A percentile compares a stretch with the other conserved stretches of the same genome.
phyloP scores from a whole-genome alignment of 2,113 vertebrate genomes.

The Oceanodroma tethys region DNA sequence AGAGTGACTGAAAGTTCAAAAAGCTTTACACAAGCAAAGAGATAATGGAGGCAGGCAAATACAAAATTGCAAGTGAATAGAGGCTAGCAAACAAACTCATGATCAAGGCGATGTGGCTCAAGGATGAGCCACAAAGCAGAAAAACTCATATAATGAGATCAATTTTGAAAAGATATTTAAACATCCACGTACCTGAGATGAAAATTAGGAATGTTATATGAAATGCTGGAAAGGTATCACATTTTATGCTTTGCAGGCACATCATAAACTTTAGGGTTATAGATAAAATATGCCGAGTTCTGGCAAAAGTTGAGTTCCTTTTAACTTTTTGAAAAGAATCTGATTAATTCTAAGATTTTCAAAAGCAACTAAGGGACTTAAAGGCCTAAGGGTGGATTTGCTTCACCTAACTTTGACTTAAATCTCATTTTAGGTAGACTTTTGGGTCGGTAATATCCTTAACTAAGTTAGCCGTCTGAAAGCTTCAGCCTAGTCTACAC shows the following conservation, averaged over 20 bases:
- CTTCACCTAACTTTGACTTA: neutral
- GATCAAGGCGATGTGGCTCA: too few relatives aligned
- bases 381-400: neutral
- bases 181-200: neutral
- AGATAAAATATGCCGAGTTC: neutral
- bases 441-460: neutral
- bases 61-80: neutral
- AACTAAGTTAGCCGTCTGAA: neutral
- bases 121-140: neutral
- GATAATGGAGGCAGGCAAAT: constrained; percentile 12
- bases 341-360: neutral
- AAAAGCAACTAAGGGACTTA: neutral
- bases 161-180: neutral
- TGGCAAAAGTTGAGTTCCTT: neutral
- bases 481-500: neutral
- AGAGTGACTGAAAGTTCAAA: constrained; percentile 25
- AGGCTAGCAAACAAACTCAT: neutral
- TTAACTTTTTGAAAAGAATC: neutral
- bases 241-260: neutral
- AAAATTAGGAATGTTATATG: neutral
- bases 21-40: constrained; percentile 25
- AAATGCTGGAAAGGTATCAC: neutral
- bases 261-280: neutral
- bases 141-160: constrained; percentile 22
- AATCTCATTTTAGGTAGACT: neutral